Percentiles rank a stretch among this genome's conserved stretches.
These are phyloP conservation scores for Aphaenogaster floridana DNA, from an alignment of 1,140 invertebrate species.

Conservation along the genomic window DNA sequence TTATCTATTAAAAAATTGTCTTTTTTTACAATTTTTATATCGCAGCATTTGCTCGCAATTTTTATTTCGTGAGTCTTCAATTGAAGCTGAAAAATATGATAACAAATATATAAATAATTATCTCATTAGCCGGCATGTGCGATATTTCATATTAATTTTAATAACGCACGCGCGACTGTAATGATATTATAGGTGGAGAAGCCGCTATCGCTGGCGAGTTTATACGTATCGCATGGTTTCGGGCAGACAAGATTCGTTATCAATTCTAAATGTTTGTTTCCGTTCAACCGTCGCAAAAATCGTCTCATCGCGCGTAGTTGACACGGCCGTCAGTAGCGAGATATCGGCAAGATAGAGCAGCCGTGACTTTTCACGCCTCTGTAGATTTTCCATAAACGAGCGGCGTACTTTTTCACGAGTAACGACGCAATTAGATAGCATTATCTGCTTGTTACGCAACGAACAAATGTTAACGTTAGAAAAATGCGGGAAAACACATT, in stretches of 20 bases:
- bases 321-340: conserved; percentile 12
- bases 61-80: background rate
- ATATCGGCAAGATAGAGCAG: conserved; percentile 50
- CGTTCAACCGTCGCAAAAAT: conserved; percentile 43
- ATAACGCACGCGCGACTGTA: conserved; percentile 34
- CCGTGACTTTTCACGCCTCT: conserved; percentile 19
- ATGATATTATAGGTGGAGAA: conserved; percentile 18
- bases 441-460: conserved; percentile 31
- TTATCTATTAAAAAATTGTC: background rate
- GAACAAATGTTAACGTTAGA: conserved; percentile 4
- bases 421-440: background rate
- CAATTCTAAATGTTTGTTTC: conserved; percentile 57
- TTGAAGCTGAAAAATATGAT: background rate
- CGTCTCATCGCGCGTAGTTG: conserved; percentile 12
- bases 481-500: background rate
- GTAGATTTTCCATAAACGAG: conserved; percentile 28
- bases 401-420: background rate
- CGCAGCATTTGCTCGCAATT: background rate
- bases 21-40: background rate
- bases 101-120: background rate
- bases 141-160: conserved; percentile 44
- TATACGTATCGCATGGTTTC: conserved; percentile 64
- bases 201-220: conserved; percentile 48
- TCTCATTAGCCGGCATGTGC: background rate
- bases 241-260: conserved; percentile 63